Evolutionary conservation across 2,113 vertebrate species (phyloP), one percentile per base, ranked within the genome.

Genomic region (Mastomys coucha): DNA sequence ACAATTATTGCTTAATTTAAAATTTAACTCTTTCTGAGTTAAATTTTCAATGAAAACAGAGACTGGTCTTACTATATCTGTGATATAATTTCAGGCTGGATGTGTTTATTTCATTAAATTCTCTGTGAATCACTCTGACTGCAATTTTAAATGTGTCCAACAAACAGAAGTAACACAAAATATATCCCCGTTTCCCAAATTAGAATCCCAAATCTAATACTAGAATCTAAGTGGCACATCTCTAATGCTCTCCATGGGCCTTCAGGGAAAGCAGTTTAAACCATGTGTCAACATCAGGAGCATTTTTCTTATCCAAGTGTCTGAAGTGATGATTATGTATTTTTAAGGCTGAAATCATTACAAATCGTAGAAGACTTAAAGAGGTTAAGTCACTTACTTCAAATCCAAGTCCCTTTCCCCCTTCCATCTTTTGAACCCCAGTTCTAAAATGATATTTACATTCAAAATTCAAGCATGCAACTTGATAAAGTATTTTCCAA

Each of bases 1-100:
- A 96, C 76, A 95, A 93, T 1, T 84, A 87, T 87, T 94, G 97
- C 98, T 93, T 93, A 97, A 98, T 33, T 86, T 13, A 51, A 85
- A 94, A 88, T n/a, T 91, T 86, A 91, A 88, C 1, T 39, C 80
- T 53, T 95, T 19, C 67, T 33, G 20, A n/a, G n/a, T n/a, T n/a
- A n/a, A n/a, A n/a, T n/a, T n/a, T n/a, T n/a, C n/a, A n/a, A 10
- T 33, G 51, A 94, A 82, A 88, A 60, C 16, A 70, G 49, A 94
- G 24, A 22, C 84, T 51, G 49, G 20, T 80, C 49, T 84, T 58
- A 24, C 33, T 7, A 53, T 7, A 11, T n/a, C 49, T 91, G 28
- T 36, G n/a, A 78, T 33, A 49, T 65, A 93, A 91, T 70, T 45
- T 91, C 8, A 60, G 85, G 33, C 22, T 51, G 1, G 20, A 39